Conservation (phyloP, 2,888 invertebrate genomes). For the Criorhina ranunculi region DNA sequence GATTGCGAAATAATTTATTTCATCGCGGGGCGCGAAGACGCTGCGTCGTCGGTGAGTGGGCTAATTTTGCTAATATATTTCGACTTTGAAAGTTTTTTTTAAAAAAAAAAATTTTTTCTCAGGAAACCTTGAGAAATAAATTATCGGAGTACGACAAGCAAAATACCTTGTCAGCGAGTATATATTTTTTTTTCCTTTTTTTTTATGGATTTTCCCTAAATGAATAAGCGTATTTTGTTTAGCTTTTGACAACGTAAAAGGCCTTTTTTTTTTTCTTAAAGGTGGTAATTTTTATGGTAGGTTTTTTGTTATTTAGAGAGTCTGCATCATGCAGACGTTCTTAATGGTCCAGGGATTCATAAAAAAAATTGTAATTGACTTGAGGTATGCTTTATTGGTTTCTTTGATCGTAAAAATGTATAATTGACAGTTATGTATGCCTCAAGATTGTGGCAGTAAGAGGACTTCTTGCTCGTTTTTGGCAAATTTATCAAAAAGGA, state of each 20-base stretch:
- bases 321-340: background rate
- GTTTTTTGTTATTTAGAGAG: conserved; percentile 2
- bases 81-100: conserved; percentile 44
- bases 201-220: conserved; percentile 32
- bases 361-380: background rate
- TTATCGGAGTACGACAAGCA: conserved; percentile 22
- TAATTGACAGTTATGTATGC: too few species aligned
- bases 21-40: background rate
- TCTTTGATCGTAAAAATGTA: background rate
- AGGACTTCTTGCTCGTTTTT: too few species aligned
- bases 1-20: conserved; percentile 70
- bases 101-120: too few species aligned
- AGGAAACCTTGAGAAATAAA: conserved; percentile 24
- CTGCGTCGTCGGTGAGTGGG: background rate
- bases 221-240: conserved; percentile 12
- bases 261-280: background rate
- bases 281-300: conserved; percentile 9
- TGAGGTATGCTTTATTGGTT: background rate
- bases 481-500: too few species aligned
- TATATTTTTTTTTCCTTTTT: conserved; percentile 40
- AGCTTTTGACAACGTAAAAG: conserved; percentile 3
- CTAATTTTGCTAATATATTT: conserved; percentile 60
- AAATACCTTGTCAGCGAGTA: conserved; percentile 53
- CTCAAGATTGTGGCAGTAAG: too few species aligned
- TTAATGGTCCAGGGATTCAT: background rate